Evolutionary conservation across 92 coral and sea anemone genomes (phyloP).

Genomic region (Heteractis magnifica): DNA sequence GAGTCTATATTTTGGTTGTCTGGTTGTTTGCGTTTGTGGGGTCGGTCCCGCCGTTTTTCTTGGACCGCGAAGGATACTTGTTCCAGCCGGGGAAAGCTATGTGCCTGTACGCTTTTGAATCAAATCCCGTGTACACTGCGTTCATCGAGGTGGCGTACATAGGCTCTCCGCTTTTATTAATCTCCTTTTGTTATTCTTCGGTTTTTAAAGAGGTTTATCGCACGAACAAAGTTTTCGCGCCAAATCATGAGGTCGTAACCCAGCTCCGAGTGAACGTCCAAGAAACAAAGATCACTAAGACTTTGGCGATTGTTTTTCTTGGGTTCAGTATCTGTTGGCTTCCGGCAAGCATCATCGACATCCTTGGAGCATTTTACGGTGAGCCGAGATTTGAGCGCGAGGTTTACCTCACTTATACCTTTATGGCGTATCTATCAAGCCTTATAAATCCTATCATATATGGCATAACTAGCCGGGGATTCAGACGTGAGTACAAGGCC

Average conservation of each 20-base stretch:
- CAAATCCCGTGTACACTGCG: slow-evolving; percentile 52
- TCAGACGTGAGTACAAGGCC: slow-evolving; percentile 55
- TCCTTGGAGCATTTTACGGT: slow-evolving; percentile 59
- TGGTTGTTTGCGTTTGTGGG: slow-evolving; percentile 69
- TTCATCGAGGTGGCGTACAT: slow-evolving; percentile 58
- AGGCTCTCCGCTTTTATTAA: slow-evolving; percentile 53
- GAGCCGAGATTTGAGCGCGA: slow-evolving; percentile 44
- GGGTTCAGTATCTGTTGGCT: slow-evolving; percentile 80
- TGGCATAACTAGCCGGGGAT: slow-evolving; percentile 58
- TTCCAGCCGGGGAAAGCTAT: slow-evolving; percentile 85
- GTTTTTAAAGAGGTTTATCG: slow-evolving; percentile 57
- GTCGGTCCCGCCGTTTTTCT: slow-evolving; percentile 62
- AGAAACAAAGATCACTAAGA: slow-evolving; percentile 80
- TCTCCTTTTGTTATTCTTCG: slow-evolving; percentile 57
- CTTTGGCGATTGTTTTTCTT: slow-evolving; percentile 61
- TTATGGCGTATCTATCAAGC: slow-evolving; percentile 63
- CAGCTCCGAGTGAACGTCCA: slow-evolving; percentile 71
- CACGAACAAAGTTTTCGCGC: slow-evolving; percentile 63
- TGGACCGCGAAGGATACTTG: slow-evolving; percentile 40
- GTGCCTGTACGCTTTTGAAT: slow-evolving; percentile 72
- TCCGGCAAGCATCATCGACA: slow-evolving; percentile 73
- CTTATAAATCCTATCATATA: slow-evolving; percentile 72
- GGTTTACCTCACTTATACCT: slow-evolving; percentile 60
- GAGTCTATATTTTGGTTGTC: slow-evolving; percentile 33
- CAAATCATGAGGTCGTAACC: slow-evolving; percentile 14